Conservation (phyloP, 2,797 vertebrate species). For the Pipistrellus nathusii region DNA sequence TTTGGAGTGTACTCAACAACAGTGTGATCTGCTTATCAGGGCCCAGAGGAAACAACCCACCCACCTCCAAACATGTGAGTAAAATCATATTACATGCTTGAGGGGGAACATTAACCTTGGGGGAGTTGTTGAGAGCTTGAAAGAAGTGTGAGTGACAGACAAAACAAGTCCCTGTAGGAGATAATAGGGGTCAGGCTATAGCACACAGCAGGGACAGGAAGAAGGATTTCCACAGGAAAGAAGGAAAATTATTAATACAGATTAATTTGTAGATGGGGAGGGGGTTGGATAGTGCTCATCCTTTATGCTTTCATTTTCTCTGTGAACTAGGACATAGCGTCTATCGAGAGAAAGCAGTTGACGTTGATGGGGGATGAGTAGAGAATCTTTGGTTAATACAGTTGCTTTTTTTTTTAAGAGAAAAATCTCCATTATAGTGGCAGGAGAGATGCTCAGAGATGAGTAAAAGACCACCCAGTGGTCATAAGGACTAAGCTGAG, state of each 20-base stretch:
- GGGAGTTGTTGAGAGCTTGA: not conserved
- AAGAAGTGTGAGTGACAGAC: not conserved
- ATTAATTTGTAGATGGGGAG: not conserved
- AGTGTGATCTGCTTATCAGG: not conserved
- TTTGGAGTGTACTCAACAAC: not conserved
- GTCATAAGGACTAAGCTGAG: not conserved
- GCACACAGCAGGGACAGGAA: not conserved
- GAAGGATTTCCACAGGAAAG: not conserved
- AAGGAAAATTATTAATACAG: not conserved
- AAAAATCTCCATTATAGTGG: not conserved
- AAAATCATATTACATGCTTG: not conserved
- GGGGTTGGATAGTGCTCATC: not conserved
- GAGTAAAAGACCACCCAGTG: not conserved
- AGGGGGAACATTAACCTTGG: not conserved
- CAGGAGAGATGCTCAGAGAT: not conserved
- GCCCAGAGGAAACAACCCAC: too few relatives aligned
- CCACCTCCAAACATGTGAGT: not conserved
- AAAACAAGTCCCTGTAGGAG: not conserved
- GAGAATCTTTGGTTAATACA: not conserved
- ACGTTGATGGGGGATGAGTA: not conserved
- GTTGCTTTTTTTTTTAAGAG: not conserved
- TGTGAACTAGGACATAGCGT: not conserved
- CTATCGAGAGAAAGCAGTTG: not conserved
- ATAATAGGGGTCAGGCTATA: not conserved
- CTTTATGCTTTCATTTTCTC: not conserved